Base-by-base conservation (phyloP, 2,888 invertebrate genomes). In the Phrixothrix hirtus region DNA sequence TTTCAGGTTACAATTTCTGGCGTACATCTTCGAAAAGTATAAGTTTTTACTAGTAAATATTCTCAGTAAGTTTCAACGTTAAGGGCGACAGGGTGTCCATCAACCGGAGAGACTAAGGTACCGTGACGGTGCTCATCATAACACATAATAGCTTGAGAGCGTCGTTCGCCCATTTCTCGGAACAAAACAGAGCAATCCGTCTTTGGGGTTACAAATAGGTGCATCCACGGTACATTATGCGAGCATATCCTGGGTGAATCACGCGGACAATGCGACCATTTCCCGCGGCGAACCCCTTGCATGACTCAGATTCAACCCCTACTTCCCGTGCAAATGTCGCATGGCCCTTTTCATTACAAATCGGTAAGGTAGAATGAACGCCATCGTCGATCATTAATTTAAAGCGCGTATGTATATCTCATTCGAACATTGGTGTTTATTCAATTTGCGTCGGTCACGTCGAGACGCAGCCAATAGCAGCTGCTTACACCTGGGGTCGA, bases 231-330 rank as follows among this genome's bases (percentile, higher is more conserved):
- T 69, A 68, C 72, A 71, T 72, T 70, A 70, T 69, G 67, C 65
- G 62, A 65, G 66, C 63, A 69, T 68, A 71, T 72, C 72, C 71
- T 71, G 71, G 65, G 67, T 72, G 72, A 72, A 71, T 73, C 74
- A 72, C 67, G 65, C 61, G 67, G 70, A 72, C 67, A 69, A 72
- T 70, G 64, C 62, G 67, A 60, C 68, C 70, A 68, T 70, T 71
- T 70, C 67, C 69, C 65, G 64, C 59, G 46, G 46, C 51, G 45
- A 37, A 27, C 51, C 54, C 58, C 44, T 55, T 34, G 57, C 26
- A 58, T 60, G 62, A 62, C 54, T 60, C 62, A 62, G 55, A 41
- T 29, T 25, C 56, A 36, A 59, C 57, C 58, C 54, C 46, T 47
- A 44, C 37, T 58, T 50, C 44, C 57, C 61, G 61, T 61, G 61